Percentiles rank a stretch among this genome's conserved stretches.
Evolutionary conservation across 2,888 invertebrate species (phyloP).

Genomic region (Hemithea aestivaria): DNA sequence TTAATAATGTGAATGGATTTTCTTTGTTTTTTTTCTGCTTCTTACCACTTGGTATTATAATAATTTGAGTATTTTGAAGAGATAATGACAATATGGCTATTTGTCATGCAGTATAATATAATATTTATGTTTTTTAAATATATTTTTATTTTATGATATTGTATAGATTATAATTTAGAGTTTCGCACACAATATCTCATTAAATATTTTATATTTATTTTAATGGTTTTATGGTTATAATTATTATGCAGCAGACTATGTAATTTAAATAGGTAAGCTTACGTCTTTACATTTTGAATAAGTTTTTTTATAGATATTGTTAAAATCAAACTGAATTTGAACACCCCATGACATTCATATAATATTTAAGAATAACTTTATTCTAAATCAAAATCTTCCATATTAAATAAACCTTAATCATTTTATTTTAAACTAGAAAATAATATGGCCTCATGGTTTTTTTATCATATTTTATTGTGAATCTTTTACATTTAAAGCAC

Average conservation of each 20-base stretch:
- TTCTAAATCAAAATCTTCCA: constrained; percentile 4
- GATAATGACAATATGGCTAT: constrained; percentile 5
- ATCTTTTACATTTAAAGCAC: too few species aligned
- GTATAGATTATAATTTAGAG: background rate
- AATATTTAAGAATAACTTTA: constrained; percentile 4
- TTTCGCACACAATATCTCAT: too few species aligned
- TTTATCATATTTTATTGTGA: too few species aligned
- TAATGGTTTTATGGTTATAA: constrained; percentile 1
- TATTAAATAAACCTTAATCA: too few species aligned
- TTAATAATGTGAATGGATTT: too few species aligned
- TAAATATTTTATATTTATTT: constrained; percentile 1
- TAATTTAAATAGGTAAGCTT: background rate
- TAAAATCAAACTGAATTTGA: constrained; percentile 18
- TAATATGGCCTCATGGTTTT: too few species aligned
- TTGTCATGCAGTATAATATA: constrained; percentile 11
- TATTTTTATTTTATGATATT: background rate
- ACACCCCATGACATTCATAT: constrained; percentile 38
- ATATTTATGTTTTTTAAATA: constrained; percentile 2
- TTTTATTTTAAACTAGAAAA: too few species aligned
- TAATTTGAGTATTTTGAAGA: background rate
- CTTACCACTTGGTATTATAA: too few species aligned
- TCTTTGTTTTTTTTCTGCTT: background rate
- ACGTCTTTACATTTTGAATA: background rate
- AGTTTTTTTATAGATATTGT: constrained; percentile 1
- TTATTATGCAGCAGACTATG: constrained; percentile 1